Base-by-base conservation (phyloP, 2,113 vertebrate species). In the Centropus unirufus region DNA sequence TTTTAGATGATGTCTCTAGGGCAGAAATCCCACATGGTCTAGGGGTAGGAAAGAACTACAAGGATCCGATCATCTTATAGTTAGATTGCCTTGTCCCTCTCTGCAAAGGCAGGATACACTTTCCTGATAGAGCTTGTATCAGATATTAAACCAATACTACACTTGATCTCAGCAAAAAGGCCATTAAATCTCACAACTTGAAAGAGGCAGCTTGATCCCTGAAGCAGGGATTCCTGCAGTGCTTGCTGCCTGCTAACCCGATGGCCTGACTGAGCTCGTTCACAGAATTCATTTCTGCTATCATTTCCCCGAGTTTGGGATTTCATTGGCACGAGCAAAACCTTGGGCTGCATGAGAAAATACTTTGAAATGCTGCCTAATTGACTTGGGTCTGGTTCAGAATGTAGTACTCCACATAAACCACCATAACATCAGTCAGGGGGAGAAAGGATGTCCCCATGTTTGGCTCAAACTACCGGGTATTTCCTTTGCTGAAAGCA, bases 401-500 rank as follows among this genome's bases (percentile, higher is more conserved):
- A 87, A 73, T 16, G 51, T 70, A 73, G 80, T 55, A 59, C 5
- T 4, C 97, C 94, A 34, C 96, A 94, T 19, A 97, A 97, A 97
- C 97, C 96, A 95, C 94, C 54, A 36, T 54, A 76, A 54, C 93
- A 96, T 96, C 77, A 47, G 91, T 67, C 77, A 91, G 93, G 82
- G 73, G 89, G 54, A 83, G 80, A 87, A 87, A 92, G 92, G 93
- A 96, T 91, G 91, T 85, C 95, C 97, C 96, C 42, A 2, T 1
- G 39, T 92, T 92, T 91, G 92, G 93, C 91, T 88, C 68, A 40
- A 90, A 91, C 82, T 32, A 16, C 79, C 40, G 97, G 92, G 95
- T 84, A 89, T 96, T 95, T 97, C 97, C 97, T 97, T 90, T 82
- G 82, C 96, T 67, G 13, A 93, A 93, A 91, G 90, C 86, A 20